A percentile compares a stretch with the other conserved stretches of the same genome.
phyloP scores from a whole-genome alignment of 2,113 vertebrate species.

The Ciconia stormi region DNA sequence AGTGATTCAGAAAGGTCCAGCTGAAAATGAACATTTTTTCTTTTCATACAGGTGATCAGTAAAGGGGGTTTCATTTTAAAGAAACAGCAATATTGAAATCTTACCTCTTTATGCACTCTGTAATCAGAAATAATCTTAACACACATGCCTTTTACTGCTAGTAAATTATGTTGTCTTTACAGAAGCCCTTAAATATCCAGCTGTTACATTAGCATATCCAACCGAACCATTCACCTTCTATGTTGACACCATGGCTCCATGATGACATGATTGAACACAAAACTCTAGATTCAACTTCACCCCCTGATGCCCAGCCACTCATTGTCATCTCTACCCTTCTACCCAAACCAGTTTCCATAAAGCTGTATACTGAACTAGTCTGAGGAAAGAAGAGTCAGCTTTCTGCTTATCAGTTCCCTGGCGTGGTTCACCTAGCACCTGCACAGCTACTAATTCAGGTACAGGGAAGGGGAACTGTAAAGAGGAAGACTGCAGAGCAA shows the following conservation, averaged over 20 bases:
- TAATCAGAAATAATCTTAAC: not conserved
- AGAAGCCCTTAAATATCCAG: not conserved
- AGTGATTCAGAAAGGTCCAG: not conserved
- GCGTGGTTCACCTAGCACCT: not conserved
- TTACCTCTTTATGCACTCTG: not conserved
- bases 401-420: not conserved
- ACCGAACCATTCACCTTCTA: not conserved
- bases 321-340: not conserved
- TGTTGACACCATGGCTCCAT: not conserved
- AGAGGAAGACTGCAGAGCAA: not conserved
- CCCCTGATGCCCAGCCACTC: not conserved
- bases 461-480: not conserved
- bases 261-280: fast-evolving
- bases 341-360: not conserved
- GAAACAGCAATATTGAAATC: not conserved
- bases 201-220: not conserved
- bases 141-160: not conserved
- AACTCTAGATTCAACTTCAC: not conserved
- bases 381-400: not conserved
- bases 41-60: not conserved
- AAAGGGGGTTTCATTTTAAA: not conserved
- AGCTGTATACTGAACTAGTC: not conserved
- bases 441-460: not conserved
- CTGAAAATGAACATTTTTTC: not conserved
- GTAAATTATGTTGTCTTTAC: not conserved